Base-by-base conservation (phyloP, 2,888 invertebrate genomes). In the Toxonevra muliebris region DNA sequence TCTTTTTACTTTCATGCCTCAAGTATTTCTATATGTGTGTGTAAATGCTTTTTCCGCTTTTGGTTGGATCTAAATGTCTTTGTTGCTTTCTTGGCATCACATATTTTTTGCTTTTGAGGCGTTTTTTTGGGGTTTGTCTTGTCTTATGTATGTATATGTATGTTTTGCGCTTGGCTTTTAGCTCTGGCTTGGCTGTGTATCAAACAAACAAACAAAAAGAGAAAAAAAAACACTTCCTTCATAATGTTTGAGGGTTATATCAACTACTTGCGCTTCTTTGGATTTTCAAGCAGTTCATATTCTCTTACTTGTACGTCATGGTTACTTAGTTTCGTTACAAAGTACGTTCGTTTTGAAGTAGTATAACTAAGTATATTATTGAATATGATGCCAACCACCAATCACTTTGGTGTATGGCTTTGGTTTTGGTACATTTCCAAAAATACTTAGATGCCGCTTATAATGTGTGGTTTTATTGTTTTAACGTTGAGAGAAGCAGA, bases 261-360 rank as follows among this genome's bases (percentile, higher is more conserved):
- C 57, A 64, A 65, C 52, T 60, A 60, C 60, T 60, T 60, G 30
- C 17, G 19, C 54, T 62, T 10, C 48, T 48, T 48, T 20, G 45
- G 60, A 20, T 45, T 20, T 19, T 57, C 57, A 41, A 30, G 30
- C 30, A 30, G 30, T 30, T 30, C 30, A 30, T 30, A 30, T 30
- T 30, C 30, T 30, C 30, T 2, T 52, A 4, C 55, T 53, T 41
- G 41, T 68, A 43, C 64, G 68, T 60, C 54, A 64, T 60, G 68
- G 54, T 64, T 64, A 57, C 68, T 68, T 68, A 68, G 60, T 40
- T 50, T 65, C 30, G 30, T 50, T 50, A 30, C 30, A 30, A 30
- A 30, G 30, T 30, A 30, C 30, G 7, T 30, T 30, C 30, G 30
- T 30, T 30, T 30, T 30, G 30, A 30, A 30, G 30, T 30, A 30